Evolutionary conservation across 1,140 invertebrate species (phyloP).

Genomic region (Drosophila ironensis): DNA sequence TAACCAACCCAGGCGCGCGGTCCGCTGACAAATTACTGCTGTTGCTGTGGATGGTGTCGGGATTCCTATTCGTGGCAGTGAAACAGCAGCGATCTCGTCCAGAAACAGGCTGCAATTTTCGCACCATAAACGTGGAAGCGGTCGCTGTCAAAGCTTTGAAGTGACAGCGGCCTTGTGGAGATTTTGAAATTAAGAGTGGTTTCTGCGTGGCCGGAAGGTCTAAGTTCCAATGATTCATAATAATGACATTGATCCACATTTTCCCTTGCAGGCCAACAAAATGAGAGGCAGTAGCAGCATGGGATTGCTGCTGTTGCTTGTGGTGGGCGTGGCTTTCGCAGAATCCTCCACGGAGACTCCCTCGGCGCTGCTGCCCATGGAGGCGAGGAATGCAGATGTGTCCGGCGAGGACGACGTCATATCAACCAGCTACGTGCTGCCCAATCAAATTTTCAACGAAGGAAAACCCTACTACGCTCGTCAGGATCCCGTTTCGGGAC

Average conservation of each 20-base stretch:
- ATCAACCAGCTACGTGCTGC: slow-evolving; percentile 71
- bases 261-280: slow-evolving; percentile 10
- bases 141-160: slow-evolving; percentile 32
- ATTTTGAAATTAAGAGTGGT: slow-evolving; percentile 44
- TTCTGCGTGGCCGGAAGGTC: slow-evolving; percentile 37
- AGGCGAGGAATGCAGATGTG: slow-evolving; percentile 56
- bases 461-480: slow-evolving; percentile 88
- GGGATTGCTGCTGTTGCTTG: slow-evolving; percentile 24
- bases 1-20: slow-evolving; percentile 37
- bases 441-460: slow-evolving; percentile 84
- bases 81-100: slow-evolving; percentile 11
- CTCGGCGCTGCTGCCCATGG: slow-evolving; percentile 61
- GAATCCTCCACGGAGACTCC: slow-evolving; percentile 29
- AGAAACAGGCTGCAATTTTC: slow-evolving; percentile 43
- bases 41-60: slow-evolving; percentile 21
- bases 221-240: background rate
- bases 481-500: slow-evolving; percentile 87
- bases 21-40: slow-evolving; percentile 36
- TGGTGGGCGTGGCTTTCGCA: background rate
- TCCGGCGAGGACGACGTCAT: slow-evolving; percentile 71
- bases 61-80: background rate
- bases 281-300: slow-evolving; percentile 29
- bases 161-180: slow-evolving; percentile 39
- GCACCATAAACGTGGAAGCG: slow-evolving; percentile 48
- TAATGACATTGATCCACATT: background rate